phyloP scores from a whole-genome alignment of 2,888 invertebrate species.

The Drosophila paracracens region DNA sequence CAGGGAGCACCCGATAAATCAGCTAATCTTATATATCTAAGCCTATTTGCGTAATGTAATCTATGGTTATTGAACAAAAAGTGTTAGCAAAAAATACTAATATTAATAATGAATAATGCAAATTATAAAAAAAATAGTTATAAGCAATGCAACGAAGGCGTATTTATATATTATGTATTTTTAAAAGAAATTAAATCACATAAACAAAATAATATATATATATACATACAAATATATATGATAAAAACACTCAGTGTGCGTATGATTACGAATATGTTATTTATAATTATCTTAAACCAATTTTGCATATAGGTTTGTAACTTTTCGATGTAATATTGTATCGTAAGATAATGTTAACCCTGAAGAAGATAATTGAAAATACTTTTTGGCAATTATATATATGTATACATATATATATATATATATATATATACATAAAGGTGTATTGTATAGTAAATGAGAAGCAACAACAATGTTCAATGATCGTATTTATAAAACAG shows the following conservation, averaged over 20 bases:
- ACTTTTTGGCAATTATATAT: slow-evolving; percentile 64
- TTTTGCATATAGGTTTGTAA: slow-evolving; percentile 67
- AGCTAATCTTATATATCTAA: slow-evolving; percentile 46
- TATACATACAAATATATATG: background rate
- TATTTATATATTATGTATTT: slow-evolving; percentile 79
- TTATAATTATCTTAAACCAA: slow-evolving; percentile 56
- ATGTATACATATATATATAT: slow-evolving; percentile 13
- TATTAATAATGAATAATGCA: slow-evolving; percentile 35
- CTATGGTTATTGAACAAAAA: slow-evolving; percentile 56
- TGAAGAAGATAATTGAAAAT: slow-evolving; percentile 49
- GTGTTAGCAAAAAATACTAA: slow-evolving; percentile 40
- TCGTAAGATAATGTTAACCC: slow-evolving; percentile 59
- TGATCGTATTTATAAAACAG: slow-evolving; percentile 49
- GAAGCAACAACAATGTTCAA: slow-evolving; percentile 52
- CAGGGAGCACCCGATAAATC: slow-evolving; percentile 30
- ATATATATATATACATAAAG: slow-evolving; percentile 13
- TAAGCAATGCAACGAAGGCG: slow-evolving; percentile 56
- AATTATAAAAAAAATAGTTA: slow-evolving; percentile 31
- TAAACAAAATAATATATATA: slow-evolving; percentile 17
- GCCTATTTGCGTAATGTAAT: slow-evolving; percentile 65
- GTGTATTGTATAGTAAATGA: slow-evolving; percentile 34
- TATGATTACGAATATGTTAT: slow-evolving; percentile 37
- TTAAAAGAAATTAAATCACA: slow-evolving; percentile 72
- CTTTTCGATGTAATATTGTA: slow-evolving; percentile 70
- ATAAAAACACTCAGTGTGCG: slow-evolving; percentile 22